These are phyloP conservation scores for Acanthopleura granulata DNA, from an alignment of 2,888 invertebrate genomes.

Conservation along the genomic window DNA sequence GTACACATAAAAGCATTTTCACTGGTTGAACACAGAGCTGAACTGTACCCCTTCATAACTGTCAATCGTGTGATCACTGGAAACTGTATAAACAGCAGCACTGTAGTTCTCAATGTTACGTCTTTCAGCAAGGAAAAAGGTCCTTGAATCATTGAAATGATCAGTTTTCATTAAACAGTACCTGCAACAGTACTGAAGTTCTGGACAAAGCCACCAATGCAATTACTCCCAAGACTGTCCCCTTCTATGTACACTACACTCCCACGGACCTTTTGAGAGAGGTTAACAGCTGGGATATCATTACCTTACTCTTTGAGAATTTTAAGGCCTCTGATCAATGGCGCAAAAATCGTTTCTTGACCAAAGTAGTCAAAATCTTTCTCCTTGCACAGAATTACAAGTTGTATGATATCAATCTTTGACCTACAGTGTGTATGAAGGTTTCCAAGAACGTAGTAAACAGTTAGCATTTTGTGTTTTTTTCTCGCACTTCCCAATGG, in stretches of 20 bases:
- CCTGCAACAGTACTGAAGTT: constrained; percentile 23
- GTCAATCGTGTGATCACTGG: constrained; percentile 1
- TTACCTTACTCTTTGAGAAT: background rate
- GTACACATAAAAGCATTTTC: constrained; percentile 15
- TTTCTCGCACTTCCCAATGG: constrained; percentile 12
- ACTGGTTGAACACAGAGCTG: constrained; percentile 11
- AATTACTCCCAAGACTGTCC: constrained; percentile 23
- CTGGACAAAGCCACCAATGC: constrained; percentile 20
- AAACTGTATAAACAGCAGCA: background rate
- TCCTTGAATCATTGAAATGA: constrained; percentile 2
- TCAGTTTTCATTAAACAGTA: constrained; percentile 20
- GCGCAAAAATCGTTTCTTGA: background rate
- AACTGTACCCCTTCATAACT: constrained; percentile 6
- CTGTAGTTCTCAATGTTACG: constrained; percentile 5
- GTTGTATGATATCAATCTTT: constrained; percentile 8
- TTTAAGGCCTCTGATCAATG: constrained; percentile 1
- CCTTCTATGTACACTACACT: background rate
- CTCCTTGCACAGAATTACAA: constrained; percentile 14
- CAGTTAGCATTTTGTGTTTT: constrained; percentile 15
- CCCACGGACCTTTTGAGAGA: background rate
- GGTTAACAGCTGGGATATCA: background rate
- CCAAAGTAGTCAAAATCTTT: constrained; percentile 14
- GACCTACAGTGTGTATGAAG: background rate
- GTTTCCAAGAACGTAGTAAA: constrained; percentile 15
- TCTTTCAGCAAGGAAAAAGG: background rate